Base-by-base conservation (phyloP, 2,113 vertebrate genomes). In the Motacilla alba region DNA sequence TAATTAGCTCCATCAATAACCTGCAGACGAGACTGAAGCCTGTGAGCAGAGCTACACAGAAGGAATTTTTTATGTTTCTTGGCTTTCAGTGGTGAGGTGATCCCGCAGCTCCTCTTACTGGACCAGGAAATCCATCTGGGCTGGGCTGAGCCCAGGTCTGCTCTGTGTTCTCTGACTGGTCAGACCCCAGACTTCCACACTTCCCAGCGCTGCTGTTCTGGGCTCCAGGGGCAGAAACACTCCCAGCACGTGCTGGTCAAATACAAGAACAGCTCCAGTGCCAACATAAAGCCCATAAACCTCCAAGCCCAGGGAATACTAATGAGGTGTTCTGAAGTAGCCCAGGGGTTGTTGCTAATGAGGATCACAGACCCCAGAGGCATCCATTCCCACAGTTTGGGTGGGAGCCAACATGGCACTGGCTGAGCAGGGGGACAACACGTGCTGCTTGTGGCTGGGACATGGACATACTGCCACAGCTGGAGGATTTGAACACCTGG, bases 361-460 rank as follows among this genome's bases (percentile, higher is more conserved):
- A 50, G 79, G 63, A 86, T 60, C 83, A 15, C 33, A 62, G 33
- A 41, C 15, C 64, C 47, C 80, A 46, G n/a, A 64, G 83, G 67
- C 86, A 76, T 2, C 56, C 33, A 4, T 31, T 66, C 56, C n/a
- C 69, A 15, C 50, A 83, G 59, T 35, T 3, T 17, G 60, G 69
- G 69, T 3, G 37, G 90, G 35, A 46, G 69, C 64, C 81, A 70
- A 46, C 49, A 10, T 0, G 1, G 3, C 43, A 1, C 27, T 1
- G 5, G 39, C 55, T 0, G 0, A 56, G 83, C 70, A 12, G 5
- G 0, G 78, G 9, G 23, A 23, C 15, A 13, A 7, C 52, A 11
- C 1, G 0, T 1, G 20, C 6, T 46, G 13, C 66, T 35, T 21
- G 2, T 4, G 15, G 53, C 53, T 30, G 70, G 49, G 83, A 27